Base-by-base conservation (phyloP, 2,113 vertebrate genomes). In the Pterocles burchelli region DNA sequence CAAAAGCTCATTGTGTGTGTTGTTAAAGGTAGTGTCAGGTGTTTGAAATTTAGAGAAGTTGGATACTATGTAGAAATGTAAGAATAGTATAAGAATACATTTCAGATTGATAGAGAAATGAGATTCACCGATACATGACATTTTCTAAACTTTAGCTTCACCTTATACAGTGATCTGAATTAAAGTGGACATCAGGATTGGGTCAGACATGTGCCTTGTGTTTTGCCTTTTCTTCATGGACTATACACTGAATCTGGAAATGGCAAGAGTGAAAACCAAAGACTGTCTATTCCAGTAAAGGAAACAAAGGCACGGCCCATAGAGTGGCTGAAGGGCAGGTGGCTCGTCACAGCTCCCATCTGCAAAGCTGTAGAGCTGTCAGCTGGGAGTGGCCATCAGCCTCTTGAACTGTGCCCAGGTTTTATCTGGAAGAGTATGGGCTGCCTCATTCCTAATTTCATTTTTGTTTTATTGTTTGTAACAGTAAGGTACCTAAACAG, bases 261-360 rank as follows among this genome's bases (percentile, higher is more conserved):
- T 11, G 58, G 62, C 16, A 24, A 6, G 46, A 62, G 19, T 16
- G 71, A 41, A 11, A 38, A 67, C 46, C 41, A 20, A 5, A 24
- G 31, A 9, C 67, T 46, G 11, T 31, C 46, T 67, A 2, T 9
- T 6, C 14, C 22, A 19, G 76, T 43, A n/a, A 15, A 12, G 7
- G 59, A 14, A 19, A 5, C 15, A 17, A 17, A 36, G 36, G 31
- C 2, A 3, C 41, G 43, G 78, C 43, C 25, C 62, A 8, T 1
- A 8, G 34, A 9, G 9, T 1, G 1, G 29, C n/a, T 17, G 11
- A 24, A 57, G 54, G 36, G 21, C 3, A 1, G 11, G 31, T 2
- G 24, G 17, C 81, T 80, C 5, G 0, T 26, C 22, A 3, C 7
- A 33, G 36, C 51, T 66, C 9, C 9, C 2, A 2, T 8, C 33